A percentile compares a stretch with the other conserved stretches of the same genome.
Conservation (phyloP, 2,888 invertebrate species). For the Prostheceraeus crozeri region DNA sequence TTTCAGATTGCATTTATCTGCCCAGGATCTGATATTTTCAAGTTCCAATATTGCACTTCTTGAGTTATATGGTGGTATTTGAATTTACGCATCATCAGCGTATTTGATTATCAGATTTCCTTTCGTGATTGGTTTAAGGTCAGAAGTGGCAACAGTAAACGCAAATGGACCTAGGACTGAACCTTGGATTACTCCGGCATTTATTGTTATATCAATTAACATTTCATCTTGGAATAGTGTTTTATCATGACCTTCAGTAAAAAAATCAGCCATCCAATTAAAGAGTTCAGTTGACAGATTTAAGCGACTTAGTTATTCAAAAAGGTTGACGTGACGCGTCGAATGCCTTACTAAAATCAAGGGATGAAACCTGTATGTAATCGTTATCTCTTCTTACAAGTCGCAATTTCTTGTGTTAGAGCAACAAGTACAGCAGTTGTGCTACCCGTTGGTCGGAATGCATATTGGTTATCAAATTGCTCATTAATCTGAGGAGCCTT, state of each 20-base stretch:
- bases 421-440: too few species aligned
- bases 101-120: slow-evolving; percentile 11
- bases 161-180: slow-evolving; percentile 16
- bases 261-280: slow-evolving; percentile 21
- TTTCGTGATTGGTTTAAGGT: background rate
- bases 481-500: too few species aligned
- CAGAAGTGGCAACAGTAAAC: slow-evolving; percentile 4
- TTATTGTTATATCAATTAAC: slow-evolving; percentile 5
- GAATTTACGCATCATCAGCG: slow-evolving; percentile 23
- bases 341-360: slow-evolving; percentile 22
- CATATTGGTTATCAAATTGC: too few species aligned
- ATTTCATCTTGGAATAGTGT: slow-evolving; percentile 10
- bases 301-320: too few species aligned
- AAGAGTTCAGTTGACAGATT: too few species aligned
- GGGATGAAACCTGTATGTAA: slow-evolving; percentile 16
- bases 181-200: slow-evolving; percentile 22
- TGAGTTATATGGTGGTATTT: background rate
- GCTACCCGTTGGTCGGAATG: too few species aligned
- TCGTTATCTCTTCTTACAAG: background rate
- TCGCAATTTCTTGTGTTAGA: background rate
- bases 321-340: too few species aligned
- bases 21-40: slow-evolving; percentile 1
- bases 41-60: background rate
- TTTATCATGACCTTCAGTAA: background rate
- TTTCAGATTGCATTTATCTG: slow-evolving; percentile 4